Evolutionary conservation across 2,797 vertebrate species (phyloP), one percentile per base, ranked within the genome.

Genomic region (Rhinoraja longicauda): DNA sequence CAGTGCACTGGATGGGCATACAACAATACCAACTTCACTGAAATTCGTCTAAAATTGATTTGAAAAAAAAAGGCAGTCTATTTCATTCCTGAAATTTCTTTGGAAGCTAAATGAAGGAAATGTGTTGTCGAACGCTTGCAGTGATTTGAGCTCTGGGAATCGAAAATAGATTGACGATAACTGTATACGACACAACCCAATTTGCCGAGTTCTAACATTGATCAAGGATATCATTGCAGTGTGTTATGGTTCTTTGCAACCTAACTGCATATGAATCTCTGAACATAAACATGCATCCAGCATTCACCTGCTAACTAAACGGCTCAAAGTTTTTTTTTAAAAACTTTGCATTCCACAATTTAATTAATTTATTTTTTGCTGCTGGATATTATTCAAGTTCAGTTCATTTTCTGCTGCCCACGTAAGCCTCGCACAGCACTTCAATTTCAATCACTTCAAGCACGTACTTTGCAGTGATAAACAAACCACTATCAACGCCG

Each of bases 21-120:
- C 99, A 99, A 99, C 98, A 99, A 99, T 97, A 97, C 98, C 99
- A 98, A 98, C 98, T 98, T 97, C 97, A 94, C 97, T 98, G 98
- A 99, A 99, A 99, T 99, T 97, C 98, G 97, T 98, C 96, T 97
- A 98, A 99, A 99, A 99, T 99, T 98, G 98, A 99, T n/a, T n/a
- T n/a, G 98, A 98, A 99, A 99, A 99, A 97, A 99, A 98, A 98
- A 99, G 99, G 98, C 97, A 98, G 98, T 97, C 98, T 99, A 98
- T 99, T 99, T 99, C 99, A 98, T 97, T 97, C 97, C 96, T 97
- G 97, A 99, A 99, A 99, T 99, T 99, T 98, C 98, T 99, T 99
- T 98, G 99, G 98, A 99, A 99, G 98, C 97, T 97, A 97, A 96
- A 97, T 97, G 95, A 96, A 95, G 94, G 97, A 97, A 96, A 97